Evolutionary conservation across 2,888 invertebrate genomes (phyloP).

Genomic region (Hyles lineata): DNA sequence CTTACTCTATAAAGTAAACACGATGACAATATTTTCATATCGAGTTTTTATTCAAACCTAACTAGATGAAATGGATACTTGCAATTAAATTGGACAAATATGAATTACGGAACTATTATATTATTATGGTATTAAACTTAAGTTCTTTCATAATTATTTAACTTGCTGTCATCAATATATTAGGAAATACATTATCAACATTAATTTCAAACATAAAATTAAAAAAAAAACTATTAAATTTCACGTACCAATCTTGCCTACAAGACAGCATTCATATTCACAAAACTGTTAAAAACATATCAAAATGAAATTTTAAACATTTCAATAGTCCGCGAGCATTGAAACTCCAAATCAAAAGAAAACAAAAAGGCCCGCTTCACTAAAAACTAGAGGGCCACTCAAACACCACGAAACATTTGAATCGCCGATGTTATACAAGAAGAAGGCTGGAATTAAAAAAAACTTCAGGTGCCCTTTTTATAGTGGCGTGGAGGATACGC

Average conservation of each 20-base stretch:
- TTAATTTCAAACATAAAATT: too few relatives aligned
- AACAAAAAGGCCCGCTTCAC: not conserved
- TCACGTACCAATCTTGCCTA: not conserved
- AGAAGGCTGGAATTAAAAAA: slow-evolving; percentile 17
- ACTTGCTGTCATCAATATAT: too few relatives aligned
- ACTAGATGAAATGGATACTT: too few relatives aligned
- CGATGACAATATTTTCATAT: too few relatives aligned
- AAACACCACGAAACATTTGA: not conserved
- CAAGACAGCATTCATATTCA: not conserved
- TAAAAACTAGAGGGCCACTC: slow-evolving; percentile 9
- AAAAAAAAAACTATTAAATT: too few relatives aligned
- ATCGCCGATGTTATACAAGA: not conserved
- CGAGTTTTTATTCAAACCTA: too few relatives aligned
- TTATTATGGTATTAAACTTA: too few relatives aligned
- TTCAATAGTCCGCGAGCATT: not conserved
- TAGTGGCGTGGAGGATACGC: not conserved
- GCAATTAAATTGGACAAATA: too few relatives aligned
- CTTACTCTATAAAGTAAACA: too few relatives aligned
- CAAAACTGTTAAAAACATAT: not conserved
- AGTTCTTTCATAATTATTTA: too few relatives aligned
- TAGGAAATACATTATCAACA: too few relatives aligned
- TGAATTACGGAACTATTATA: too few relatives aligned
- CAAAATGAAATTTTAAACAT: not conserved
- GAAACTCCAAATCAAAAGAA: not conserved
- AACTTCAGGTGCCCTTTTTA: slow-evolving; percentile 1